Conservation (phyloP, 1,140 invertebrate genomes). For the Eueides isabella region DNA sequence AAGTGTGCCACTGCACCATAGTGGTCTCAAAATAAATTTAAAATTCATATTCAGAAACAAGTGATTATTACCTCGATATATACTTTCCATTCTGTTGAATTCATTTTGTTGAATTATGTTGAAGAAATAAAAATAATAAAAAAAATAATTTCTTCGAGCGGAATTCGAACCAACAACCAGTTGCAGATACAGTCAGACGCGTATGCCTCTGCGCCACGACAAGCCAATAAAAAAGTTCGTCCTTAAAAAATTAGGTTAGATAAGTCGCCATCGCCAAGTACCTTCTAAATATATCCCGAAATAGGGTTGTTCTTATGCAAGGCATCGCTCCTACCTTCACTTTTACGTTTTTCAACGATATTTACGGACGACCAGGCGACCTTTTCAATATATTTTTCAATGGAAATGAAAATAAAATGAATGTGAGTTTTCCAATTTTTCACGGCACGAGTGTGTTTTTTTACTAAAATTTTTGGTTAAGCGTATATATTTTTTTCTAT, state of each 20-base stretch:
- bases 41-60: too few species aligned
- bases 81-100: too few species aligned
- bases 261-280: background rate
- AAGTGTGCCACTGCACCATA: too few species aligned
- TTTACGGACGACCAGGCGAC: constrained; percentile 16
- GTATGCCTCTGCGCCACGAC: background rate
- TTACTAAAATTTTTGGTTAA: background rate
- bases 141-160: too few species aligned
- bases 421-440: constrained; percentile 18
- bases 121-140: too few species aligned
- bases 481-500: background rate
- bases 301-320: constrained; percentile 26
- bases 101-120: too few species aligned
- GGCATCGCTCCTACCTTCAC: background rate
- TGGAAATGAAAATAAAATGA: constrained; percentile 6
- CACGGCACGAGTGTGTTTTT: constrained; percentile 13
- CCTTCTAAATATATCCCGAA: constrained; percentile 23
- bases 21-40: too few species aligned
- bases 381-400: constrained; percentile 28
- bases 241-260: background rate
- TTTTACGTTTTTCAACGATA: constrained; percentile 10
- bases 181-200: background rate
- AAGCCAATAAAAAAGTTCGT: background rate
- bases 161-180: background rate
- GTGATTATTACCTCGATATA: too few species aligned